Conservation (phyloP, 2,797 vertebrate species). For the Megalops cyprinoides region DNA sequence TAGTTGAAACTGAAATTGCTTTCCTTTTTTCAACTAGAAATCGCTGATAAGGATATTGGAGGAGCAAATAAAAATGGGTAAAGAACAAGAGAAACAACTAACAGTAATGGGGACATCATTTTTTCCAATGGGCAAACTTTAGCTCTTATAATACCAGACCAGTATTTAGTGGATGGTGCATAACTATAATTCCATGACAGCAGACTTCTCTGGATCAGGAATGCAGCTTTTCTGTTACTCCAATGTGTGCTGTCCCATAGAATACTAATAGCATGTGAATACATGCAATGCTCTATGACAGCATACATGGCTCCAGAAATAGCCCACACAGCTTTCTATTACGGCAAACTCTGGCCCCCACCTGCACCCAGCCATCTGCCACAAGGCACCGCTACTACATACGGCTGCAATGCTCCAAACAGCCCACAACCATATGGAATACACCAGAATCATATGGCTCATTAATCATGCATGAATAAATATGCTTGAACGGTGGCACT, state of each 20-base stretch:
- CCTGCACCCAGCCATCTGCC: slow-evolving; percentile 28
- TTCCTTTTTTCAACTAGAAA: no score
- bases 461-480: slow-evolving; percentile 51
- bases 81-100: not conserved
- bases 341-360: not conserved
- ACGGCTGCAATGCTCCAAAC: slow-evolving; percentile 47
- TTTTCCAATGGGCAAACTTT: no score
- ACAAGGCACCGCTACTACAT: not conserved
- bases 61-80: no score
- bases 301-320: not conserved
- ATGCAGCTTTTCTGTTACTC: not conserved
- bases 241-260: not conserved
- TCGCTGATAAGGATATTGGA: no score
- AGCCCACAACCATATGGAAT: slow-evolving; percentile 64
- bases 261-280: slow-evolving; percentile 14
- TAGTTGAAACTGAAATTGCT: no score
- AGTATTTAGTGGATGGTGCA: not conserved
- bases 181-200: not conserved
- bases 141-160: not conserved
- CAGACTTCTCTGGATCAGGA: not conserved
- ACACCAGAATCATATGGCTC: slow-evolving; percentile 66
- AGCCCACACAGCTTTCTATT: slow-evolving; percentile 25
- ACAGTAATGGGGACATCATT: no score
- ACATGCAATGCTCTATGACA: not conserved
- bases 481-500: not conserved